Evolutionary conservation across 1,140 invertebrate species (phyloP).

Genomic region (Drosophila paulistorum): DNA sequence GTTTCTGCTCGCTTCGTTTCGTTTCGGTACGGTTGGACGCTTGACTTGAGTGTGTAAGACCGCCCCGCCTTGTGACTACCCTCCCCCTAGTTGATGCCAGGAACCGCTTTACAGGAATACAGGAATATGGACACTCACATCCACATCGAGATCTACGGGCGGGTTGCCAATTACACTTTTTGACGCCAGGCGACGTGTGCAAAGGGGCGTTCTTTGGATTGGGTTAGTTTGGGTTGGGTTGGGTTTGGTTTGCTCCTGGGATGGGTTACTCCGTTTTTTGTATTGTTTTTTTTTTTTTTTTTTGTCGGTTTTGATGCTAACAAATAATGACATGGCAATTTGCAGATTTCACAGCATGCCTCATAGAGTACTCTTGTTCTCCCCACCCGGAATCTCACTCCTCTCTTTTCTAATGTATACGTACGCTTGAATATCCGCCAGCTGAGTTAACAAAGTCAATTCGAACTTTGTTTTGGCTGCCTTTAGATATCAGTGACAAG

Average conservation of each 20-base stretch:
- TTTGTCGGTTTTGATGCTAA: constrained; percentile 71
- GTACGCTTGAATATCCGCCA: constrained; percentile 54
- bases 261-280: constrained; percentile 32
- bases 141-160: constrained; percentile 25
- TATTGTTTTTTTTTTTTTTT: constrained; percentile 23
- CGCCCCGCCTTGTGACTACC: constrained; percentile 52
- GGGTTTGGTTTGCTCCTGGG: constrained; percentile 40
- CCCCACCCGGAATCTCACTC: neutral
- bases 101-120: constrained; percentile 17
- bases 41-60: constrained; percentile 65
- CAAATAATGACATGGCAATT: constrained; percentile 83
- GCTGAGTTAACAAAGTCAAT: constrained; percentile 76
- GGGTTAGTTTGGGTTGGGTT: constrained; percentile 14
- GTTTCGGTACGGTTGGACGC: constrained; percentile 45
- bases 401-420: constrained; percentile 19
- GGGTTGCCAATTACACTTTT: constrained; percentile 78
- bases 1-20: constrained; percentile 16
- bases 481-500: constrained; percentile 65
- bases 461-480: constrained; percentile 65
- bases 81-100: constrained; percentile 14
- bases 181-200: constrained; percentile 56
- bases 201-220: constrained; percentile 11
- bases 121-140: neutral
- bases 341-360: constrained; percentile 82
- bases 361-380: constrained; percentile 12